Evolutionary conservation across 1,140 invertebrate genomes (phyloP), one percentile per base, ranked within the genome.

Genomic region (Brachionus koreanus): DNA sequence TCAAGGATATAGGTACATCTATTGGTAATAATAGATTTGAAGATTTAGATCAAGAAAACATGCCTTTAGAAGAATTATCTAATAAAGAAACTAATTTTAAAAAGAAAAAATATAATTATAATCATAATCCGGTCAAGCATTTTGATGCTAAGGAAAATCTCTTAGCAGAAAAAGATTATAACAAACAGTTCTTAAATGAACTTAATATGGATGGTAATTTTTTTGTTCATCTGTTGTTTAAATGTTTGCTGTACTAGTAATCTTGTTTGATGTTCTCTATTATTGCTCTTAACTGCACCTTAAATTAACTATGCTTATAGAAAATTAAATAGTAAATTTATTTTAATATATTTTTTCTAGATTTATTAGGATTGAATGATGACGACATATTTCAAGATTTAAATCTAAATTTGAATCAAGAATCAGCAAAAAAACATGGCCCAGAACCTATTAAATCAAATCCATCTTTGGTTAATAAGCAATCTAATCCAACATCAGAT

Each of bases 31-130:
- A 43, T 74, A 74, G 25, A 46, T 74, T 29, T 74, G 25, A 74
- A 12, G 69, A 74, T 74, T 74, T 74, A 46, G 69, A 74, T 5
- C 69, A 74, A 74, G 69, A 74, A 74, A 25, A 74, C 23, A 74
- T 74, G 69, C 37, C 65, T 35, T 1, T 69, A 69, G 65, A 69
- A 37, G 65, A 69, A 16, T 35, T 69, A 16, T n/a, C 37, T 69
- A 69, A 69, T 39, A 69, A 16, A 16, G 37, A 69, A 35, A 69
- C 33, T 16, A 69, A 69, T 69, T 69, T 4, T 69, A 16, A 69
- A 19, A 69, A 69, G 37, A 69, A 69, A 69, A 69, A 42, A 69
- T 16, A 39, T 37, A 74, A 46, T 74, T 9, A 74, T 25, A 25
- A 74, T 9, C 25, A 16, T 46, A 74, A 46, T 29, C 16, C 67